Percentiles rank a stretch among this genome's conserved stretches.
Conservation (phyloP, 2,888 invertebrate genomes). For the Helicoverpa assulta region DNA sequence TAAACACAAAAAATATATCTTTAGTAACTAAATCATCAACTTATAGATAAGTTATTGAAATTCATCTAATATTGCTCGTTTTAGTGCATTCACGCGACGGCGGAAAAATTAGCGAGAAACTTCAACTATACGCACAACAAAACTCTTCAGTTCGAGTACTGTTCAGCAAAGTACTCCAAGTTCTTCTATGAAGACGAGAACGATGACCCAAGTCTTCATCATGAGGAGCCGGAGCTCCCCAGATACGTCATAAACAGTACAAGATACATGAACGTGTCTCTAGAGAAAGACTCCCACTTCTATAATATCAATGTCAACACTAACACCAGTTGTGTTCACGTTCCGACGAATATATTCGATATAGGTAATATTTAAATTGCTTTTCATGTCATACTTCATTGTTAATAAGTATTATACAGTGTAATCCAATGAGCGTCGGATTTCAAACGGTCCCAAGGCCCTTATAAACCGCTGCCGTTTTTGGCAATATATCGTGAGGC, state of each 20-base stretch:
- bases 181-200: conserved; percentile 74
- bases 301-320: conserved; percentile 95
- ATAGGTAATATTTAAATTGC: conserved; percentile 86
- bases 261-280: conserved; percentile 89
- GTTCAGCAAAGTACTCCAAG: conserved; percentile 95
- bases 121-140: conserved; percentile 85
- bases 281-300: conserved; percentile 95
- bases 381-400: background rate
- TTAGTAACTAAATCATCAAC: too few relatives aligned
- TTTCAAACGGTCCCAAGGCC: background rate
- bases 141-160: conserved; percentile 91
- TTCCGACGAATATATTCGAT: conserved; percentile 98
- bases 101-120: conserved; percentile 92
- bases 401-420: background rate
- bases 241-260: conserved; percentile 74
- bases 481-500: conserved; percentile 2
- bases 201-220: conserved; percentile 31
- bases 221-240: conserved; percentile 62
- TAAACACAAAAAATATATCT: too few relatives aligned
- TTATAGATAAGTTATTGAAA: too few relatives aligned
- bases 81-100: conserved; percentile 93
- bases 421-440: conserved; percentile 12
- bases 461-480: background rate
- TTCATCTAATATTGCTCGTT: background rate
- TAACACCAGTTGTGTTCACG: conserved; percentile 96